Conservation (phyloP, 2,113 vertebrate species). For the Hoplias malabaricus region DNA sequence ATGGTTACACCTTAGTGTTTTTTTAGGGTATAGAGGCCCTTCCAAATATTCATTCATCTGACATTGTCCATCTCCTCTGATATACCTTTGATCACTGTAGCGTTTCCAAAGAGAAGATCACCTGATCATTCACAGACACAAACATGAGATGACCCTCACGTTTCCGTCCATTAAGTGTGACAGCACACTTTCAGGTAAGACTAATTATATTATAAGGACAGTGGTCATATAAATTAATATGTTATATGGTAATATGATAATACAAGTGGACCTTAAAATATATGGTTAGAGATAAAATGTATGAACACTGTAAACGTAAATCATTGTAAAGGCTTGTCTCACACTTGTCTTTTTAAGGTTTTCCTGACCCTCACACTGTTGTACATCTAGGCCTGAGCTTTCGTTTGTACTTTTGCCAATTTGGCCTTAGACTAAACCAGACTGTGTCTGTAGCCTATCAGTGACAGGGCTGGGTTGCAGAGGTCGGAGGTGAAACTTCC, state of each 20-base stretch:
- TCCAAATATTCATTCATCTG: too few species aligned
- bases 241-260: too few species aligned
- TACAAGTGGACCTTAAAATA: too few species aligned
- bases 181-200: slow-evolving; percentile 86
- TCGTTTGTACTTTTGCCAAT: slow-evolving; percentile 32
- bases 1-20: too few species aligned
- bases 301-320: not conserved
- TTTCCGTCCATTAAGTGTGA: slow-evolving; percentile 94
- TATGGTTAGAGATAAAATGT: too few species aligned
- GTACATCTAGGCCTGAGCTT: slow-evolving; percentile 19
- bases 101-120: slow-evolving; percentile 96
- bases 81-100: slow-evolving; percentile 66
- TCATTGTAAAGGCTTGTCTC: not conserved
- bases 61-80: not conserved
- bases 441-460: slow-evolving; percentile 50
- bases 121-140: slow-evolving; percentile 96
- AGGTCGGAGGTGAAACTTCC: slow-evolving; percentile 40
- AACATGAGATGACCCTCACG: slow-evolving; percentile 99
- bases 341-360: not conserved
- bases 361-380: not conserved
- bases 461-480: slow-evolving; percentile 37
- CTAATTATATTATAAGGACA: too few species aligned
- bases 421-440: slow-evolving; percentile 29
- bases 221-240: too few species aligned
- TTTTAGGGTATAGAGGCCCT: too few species aligned